These are phyloP conservation scores for Prostheceraeus crozeri DNA, from an alignment of 2,888 invertebrate genomes.

Conservation along the genomic window DNA sequence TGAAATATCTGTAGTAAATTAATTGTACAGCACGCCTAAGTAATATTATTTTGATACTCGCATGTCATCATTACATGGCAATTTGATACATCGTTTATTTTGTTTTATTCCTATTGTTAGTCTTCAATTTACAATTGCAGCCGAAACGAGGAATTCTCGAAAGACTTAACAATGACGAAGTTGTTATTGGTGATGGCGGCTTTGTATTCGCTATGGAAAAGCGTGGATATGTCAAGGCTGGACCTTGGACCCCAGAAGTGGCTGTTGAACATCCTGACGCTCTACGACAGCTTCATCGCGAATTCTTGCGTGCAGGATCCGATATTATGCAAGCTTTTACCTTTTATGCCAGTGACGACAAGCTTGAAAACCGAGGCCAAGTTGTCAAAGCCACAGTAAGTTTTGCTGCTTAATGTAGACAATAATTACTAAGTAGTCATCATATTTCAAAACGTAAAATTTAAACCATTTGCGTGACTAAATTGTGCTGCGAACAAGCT, in stretches of 20 bases:
- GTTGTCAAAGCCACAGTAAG: conserved; percentile 45
- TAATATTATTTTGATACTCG: too few species aligned
- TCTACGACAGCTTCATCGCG: conserved; percentile 53
- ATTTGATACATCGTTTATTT: too few species aligned
- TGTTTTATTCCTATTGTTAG: too few species aligned
- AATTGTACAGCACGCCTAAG: too few species aligned
- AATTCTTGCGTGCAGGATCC: conserved; percentile 56
- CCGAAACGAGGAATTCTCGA: conserved; percentile 46
- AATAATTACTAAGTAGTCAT: too few species aligned
- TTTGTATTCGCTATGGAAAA: conserved; percentile 58
- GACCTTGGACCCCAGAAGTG: conserved; percentile 59
- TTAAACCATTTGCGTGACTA: too few species aligned
- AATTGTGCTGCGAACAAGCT: too few species aligned
- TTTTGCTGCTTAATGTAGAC: conserved; percentile 42
- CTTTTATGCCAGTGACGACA: conserved; percentile 58
- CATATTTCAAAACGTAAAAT: too few species aligned
- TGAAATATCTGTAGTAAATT: too few species aligned
- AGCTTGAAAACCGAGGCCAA: conserved; percentile 55
- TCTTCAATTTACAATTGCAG: too few species aligned
- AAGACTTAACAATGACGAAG: conserved; percentile 51
- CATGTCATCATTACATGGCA: too few species aligned
- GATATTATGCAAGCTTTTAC: conserved; percentile 58
- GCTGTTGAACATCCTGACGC: conserved; percentile 56
- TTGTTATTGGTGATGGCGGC: conserved; percentile 57
- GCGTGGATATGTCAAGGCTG: conserved; percentile 58